These are phyloP conservation scores for Characodon lateralis DNA, from an alignment of 2,797 vertebrate species.

Conservation along the genomic window DNA sequence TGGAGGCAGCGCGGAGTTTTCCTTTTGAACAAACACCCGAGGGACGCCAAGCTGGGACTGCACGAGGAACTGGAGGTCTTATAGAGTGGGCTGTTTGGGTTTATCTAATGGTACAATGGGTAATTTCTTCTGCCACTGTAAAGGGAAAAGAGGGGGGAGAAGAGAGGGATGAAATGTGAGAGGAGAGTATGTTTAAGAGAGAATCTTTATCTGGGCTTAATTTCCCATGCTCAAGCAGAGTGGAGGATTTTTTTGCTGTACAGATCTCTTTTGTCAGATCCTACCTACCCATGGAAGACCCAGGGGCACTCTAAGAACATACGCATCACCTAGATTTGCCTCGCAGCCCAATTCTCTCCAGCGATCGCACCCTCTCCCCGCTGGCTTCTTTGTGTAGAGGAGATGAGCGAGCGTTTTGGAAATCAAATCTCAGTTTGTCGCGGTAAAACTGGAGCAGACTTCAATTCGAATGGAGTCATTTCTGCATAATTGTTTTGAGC, in stretches of 20 bases:
- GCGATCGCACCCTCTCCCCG: slow-evolving; percentile 73
- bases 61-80: slow-evolving; percentile 92
- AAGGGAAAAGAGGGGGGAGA: slow-evolving; percentile 50
- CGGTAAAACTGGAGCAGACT: slow-evolving; percentile 74
- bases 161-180: slow-evolving; percentile 78
- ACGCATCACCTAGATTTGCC: slow-evolving; percentile 84
- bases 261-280: slow-evolving; percentile 88
- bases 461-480: slow-evolving; percentile 77
- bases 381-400: slow-evolving; percentile 80
- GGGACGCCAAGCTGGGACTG: slow-evolving; percentile 93
- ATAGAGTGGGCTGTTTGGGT: slow-evolving; percentile 89
- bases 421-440: slow-evolving; percentile 84
- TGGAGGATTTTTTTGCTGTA: slow-evolving; percentile 84
- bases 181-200: slow-evolving; percentile 92
- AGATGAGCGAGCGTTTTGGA: slow-evolving; percentile 81
- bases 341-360: slow-evolving; percentile 81
- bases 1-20: slow-evolving; percentile 90
- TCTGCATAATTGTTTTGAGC: slow-evolving; percentile 74
- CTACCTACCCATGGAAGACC: slow-evolving; percentile 84
- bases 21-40: slow-evolving; percentile 93
- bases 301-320: slow-evolving; percentile 84
- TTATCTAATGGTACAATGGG: slow-evolving; percentile 91
- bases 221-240: slow-evolving; percentile 91
- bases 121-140: slow-evolving; percentile 93
- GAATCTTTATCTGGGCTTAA: slow-evolving; percentile 98